Percentiles rank a stretch among this genome's conserved stretches.
Evolutionary conservation across 2,113 vertebrate species (phyloP).

Genomic region (Eudyptes chrysolophus): DNA sequence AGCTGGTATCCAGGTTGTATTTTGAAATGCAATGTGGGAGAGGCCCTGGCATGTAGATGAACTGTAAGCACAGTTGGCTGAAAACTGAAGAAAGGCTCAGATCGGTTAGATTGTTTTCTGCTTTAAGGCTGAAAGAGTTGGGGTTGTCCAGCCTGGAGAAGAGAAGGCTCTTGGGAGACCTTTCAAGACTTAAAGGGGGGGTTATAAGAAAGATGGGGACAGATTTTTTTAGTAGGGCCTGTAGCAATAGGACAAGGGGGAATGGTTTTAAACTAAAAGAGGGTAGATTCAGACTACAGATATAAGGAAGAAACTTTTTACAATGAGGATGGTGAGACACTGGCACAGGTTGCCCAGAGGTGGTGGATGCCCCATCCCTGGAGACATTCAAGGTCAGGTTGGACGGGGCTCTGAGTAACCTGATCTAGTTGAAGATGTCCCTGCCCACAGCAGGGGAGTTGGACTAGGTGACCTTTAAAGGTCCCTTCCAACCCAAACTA

Average conservation of each 20-base stretch:
- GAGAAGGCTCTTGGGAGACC: neutral
- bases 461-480: neutral
- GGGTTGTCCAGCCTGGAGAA: neutral
- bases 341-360: neutral
- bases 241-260: neutral
- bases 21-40: neutral
- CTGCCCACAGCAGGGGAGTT: neutral
- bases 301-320: neutral
- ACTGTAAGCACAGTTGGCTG: neutral
- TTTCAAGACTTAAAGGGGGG: neutral
- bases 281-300: neutral
- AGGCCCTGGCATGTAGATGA: rapidly evolving
- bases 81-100: neutral
- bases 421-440: neutral
- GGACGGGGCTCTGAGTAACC: neutral
- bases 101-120: neutral
- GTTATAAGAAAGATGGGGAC: neutral
- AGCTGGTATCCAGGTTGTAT: neutral
- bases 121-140: neutral
- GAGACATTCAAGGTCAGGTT: neutral
- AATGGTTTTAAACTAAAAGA: neutral
- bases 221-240: neutral
- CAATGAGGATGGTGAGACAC: neutral
- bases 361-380: neutral
- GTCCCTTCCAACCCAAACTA: neutral